Conservation (phyloP, 2,797 vertebrate species). For the Sebastiscus albofasciatus region DNA sequence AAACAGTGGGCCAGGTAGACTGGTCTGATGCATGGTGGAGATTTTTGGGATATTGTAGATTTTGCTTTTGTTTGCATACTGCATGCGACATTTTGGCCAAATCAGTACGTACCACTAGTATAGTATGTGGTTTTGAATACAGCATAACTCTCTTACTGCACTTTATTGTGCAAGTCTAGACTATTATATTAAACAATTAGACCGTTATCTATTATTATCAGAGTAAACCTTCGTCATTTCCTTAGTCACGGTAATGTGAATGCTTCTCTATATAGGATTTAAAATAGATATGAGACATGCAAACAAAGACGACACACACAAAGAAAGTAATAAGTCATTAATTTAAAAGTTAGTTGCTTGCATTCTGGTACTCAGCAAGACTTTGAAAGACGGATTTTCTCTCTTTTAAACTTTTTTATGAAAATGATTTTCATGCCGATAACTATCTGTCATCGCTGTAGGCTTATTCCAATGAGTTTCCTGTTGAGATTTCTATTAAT, state of each 20-base stretch:
- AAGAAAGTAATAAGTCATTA: not conserved
- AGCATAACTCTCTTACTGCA: not conserved
- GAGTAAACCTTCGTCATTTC: not conserved
- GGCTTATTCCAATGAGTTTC: not conserved
- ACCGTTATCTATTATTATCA: not conserved
- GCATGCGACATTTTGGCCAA: no score
- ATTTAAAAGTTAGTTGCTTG: not conserved
- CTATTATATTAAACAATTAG: not conserved
- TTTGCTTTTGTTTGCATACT: no score
- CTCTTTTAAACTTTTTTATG: not conserved
- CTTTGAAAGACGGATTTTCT: not conserved
- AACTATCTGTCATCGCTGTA: not conserved
- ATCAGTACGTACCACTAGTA: no score
- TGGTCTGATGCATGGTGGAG: no score
- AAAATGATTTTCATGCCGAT: not conserved
- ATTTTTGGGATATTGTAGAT: no score
- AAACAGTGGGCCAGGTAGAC: no score
- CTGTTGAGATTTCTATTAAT: conserved; percentile 6
- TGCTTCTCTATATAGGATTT: not conserved
- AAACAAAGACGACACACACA: not conserved
- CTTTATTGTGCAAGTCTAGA: not conserved
- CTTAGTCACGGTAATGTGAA: not conserved
- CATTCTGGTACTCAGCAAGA: not conserved
- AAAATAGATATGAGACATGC: not conserved
- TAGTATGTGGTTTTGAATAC: no score